Percentiles rank a stretch among this genome's conserved stretches.
These are phyloP conservation scores for Tylochromis polylepis DNA, from an alignment of 2,113 vertebrate genomes.

Conservation along the genomic window DNA sequence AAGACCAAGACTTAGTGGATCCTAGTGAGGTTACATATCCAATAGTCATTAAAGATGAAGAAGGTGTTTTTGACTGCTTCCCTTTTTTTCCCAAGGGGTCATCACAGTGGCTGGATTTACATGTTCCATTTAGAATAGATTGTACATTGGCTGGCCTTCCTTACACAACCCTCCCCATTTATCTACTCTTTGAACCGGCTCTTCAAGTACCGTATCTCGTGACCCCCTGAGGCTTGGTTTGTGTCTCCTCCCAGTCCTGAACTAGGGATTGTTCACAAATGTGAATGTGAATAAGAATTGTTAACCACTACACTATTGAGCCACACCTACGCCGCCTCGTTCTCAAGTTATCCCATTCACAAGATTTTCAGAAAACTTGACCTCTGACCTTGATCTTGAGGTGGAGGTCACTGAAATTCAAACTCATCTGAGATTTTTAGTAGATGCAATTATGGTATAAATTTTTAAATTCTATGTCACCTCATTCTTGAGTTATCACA, in stretches of 20 bases:
- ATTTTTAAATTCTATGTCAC: not conserved
- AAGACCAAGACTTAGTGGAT: not conserved
- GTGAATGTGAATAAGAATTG: not conserved
- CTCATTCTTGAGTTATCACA: not conserved
- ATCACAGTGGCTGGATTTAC: too few relatives aligned
- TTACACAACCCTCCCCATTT: too few relatives aligned
- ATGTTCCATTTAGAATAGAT: too few relatives aligned
- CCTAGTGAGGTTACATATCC: not conserved
- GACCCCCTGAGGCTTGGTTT: not conserved
- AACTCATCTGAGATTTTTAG: not conserved
- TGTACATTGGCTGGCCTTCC: too few relatives aligned
- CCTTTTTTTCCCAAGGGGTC: too few relatives aligned
- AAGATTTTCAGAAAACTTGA: not conserved
- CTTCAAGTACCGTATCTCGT: too few relatives aligned
- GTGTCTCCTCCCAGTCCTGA: not conserved
- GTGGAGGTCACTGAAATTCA: not conserved
- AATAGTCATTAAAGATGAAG: not conserved
- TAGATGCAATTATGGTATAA: not conserved
- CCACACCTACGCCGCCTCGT: not conserved
- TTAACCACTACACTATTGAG: not conserved
- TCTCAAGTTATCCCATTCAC: rapidly evolving
- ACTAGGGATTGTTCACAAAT: not conserved
- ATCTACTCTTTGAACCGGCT: too few relatives aligned
- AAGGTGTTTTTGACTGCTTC: too few relatives aligned
- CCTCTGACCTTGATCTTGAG: not conserved